phyloP scores from a whole-genome alignment of 2,113 vertebrate species.

The Brevimyrus niger region DNA sequence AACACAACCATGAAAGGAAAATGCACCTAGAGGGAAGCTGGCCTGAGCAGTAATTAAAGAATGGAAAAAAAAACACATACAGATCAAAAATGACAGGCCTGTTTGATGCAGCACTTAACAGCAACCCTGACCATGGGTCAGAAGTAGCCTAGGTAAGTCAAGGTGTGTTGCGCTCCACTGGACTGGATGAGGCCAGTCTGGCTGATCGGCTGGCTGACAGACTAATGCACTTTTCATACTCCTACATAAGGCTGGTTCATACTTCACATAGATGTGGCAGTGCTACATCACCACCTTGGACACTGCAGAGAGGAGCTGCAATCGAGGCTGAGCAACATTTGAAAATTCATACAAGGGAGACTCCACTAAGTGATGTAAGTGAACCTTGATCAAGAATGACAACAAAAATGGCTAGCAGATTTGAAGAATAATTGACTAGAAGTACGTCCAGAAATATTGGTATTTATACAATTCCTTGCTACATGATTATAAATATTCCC shows the following conservation, averaged over 20 bases:
- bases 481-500: neutral
- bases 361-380: neutral
- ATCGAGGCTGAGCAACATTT: neutral
- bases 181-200: neutral
- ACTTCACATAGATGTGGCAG: neutral
- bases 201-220: neutral
- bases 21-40: neutral
- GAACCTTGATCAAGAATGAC: neutral
- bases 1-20: neutral
- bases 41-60: neutral
- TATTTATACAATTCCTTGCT: neutral
- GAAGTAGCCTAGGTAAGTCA: neutral
- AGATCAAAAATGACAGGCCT: neutral
- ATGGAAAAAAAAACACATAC: neutral
- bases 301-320: neutral
- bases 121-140: neutral
- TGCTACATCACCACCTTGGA: neutral
- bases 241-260: neutral
- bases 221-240: neutral
- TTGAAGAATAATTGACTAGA: neutral
- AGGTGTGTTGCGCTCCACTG: neutral
- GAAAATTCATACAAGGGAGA: neutral
- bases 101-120: neutral
- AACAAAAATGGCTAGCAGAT: neutral
- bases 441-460: neutral